These are phyloP conservation scores for Podocnemis expansa DNA, from an alignment of 2,113 vertebrate genomes.

Conservation along the genomic window DNA sequence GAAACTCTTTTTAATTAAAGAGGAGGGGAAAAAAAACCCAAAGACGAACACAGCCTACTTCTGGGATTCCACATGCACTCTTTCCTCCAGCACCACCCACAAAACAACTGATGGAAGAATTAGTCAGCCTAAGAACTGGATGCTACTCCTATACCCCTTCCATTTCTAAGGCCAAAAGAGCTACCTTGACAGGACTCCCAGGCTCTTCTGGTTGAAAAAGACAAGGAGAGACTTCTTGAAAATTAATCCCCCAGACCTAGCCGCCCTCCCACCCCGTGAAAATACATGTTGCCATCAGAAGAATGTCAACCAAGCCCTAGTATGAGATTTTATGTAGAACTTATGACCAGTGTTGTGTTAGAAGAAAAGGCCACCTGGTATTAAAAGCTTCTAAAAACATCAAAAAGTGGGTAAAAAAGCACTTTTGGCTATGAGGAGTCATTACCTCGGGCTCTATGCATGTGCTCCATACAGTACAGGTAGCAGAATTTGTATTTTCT, in stretches of 20 bases:
- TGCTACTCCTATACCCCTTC: background rate
- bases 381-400: background rate
- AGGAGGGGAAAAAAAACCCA: fast-evolving
- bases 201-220: too few species aligned
- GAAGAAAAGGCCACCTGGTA: background rate
- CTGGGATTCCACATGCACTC: background rate
- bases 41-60: background rate
- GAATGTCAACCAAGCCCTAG: too few species aligned
- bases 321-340: background rate
- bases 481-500: background rate
- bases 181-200: background rate
- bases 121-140: too few species aligned
- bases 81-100: too few species aligned
- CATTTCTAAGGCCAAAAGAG: background rate
- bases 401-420: background rate
- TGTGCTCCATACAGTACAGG: background rate
- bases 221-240: too few species aligned
- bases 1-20: background rate
- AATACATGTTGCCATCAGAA: too few species aligned
- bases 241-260: too few species aligned
- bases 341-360: background rate
- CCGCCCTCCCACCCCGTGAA: too few species aligned
- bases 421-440: background rate
- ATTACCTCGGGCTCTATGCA: background rate
- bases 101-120: too few species aligned